Evolutionary conservation across 2,888 invertebrate species (phyloP), one percentile per base, ranked within the genome.

Genomic region (Drosophila tanythrix): DNA sequence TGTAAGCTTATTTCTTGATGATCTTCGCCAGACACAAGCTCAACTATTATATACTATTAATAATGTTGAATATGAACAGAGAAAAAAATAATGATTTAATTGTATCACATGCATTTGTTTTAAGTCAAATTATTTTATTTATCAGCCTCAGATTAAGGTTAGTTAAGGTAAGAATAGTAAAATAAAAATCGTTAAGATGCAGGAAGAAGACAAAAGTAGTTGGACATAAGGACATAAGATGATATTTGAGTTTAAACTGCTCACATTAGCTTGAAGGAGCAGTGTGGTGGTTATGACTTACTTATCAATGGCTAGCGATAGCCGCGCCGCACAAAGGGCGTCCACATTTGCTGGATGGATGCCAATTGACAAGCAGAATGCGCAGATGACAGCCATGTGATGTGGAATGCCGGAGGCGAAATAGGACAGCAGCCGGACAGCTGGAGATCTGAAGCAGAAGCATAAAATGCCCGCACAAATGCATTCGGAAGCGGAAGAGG

Each of bases 401-500:
- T 53, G 38, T 56, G 43, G n/a, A 40, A 27, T 18, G 46, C 18
- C 18, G 27, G 35, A 31, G 35, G 21, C 8, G 2, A 21, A 29
- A 13, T 25, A 35, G 33, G 5, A 50, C 8, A 21, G 25, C 18
- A 33, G 53, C 13, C 33, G 18, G 53, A 21, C n/a, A 27, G 50
- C 25, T 29, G n/a, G 21, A 21, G 35, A 29, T 18, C n/a, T n/a
- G 46, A n/a, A n/a, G 51, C 43, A 56, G 27, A 6, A 51, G 70
- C 55, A 43, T 53, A 52, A 31, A 43, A 52, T 69, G 70, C 70
- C 69, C 52, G 70, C 69, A 69, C 82, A 80, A 82, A 84, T 84
- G 81, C 82, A 84, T 65, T 61, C 60, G 77, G 77, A 69, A 76
- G 57, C 81, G 53, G 64, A 77, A 77, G 36, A 27, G 77, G 70